These are phyloP conservation scores for Hemiscyllium ocellatum DNA, from an alignment of 2,113 vertebrate species.

Conservation along the genomic window DNA sequence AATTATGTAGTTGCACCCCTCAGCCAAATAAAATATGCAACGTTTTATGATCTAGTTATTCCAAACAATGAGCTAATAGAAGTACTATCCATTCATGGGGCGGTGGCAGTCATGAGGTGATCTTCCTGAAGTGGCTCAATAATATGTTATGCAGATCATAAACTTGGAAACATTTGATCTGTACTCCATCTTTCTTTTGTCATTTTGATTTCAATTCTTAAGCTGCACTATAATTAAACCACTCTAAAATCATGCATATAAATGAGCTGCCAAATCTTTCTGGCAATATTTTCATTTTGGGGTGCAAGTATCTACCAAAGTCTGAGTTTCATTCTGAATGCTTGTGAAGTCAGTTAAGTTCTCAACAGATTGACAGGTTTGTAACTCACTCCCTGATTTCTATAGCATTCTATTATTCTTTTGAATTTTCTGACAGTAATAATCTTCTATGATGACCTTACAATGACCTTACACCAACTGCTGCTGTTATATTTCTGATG, in stretches of 20 bases:
- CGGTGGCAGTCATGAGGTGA: background rate
- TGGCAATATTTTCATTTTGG: background rate
- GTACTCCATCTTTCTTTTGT: background rate
- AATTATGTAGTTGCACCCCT: background rate
- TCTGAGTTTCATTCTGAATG: background rate
- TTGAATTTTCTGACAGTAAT: slow-evolving; percentile 9
- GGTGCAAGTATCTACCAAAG: background rate
- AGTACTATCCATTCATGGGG: background rate
- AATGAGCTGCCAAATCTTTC: background rate
- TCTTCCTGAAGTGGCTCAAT: background rate
- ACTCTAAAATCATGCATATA: background rate
- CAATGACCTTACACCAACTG: background rate
- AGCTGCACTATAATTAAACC: background rate
- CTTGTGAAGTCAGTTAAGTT: background rate
- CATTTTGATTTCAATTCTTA: background rate
- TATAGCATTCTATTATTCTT: background rate
- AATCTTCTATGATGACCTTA: background rate
- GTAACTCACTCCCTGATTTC: background rate
- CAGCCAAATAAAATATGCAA: background rate
- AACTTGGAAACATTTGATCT: background rate
- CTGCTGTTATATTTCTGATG: slow-evolving; percentile 4
- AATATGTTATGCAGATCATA: background rate
- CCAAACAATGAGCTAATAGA: background rate
- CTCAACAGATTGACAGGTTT: background rate
- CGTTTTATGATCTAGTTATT: background rate